Conservation (phyloP, 2,888 invertebrate species). For the Agrypnus murinus region DNA sequence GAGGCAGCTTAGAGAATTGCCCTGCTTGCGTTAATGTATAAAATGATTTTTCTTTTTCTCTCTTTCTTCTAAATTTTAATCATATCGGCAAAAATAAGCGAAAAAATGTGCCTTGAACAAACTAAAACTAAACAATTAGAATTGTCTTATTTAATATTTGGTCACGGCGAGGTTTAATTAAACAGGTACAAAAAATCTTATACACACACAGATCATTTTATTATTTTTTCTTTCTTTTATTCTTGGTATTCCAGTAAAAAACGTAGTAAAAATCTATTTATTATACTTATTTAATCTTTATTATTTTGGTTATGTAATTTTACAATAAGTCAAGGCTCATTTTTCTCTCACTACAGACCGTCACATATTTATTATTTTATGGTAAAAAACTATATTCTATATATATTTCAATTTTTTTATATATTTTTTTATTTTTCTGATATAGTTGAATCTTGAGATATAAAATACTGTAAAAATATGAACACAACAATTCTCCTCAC, state of each 20-base stretch:
- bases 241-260: no score
- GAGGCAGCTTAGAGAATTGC: conserved; percentile 67
- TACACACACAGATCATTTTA: conserved; percentile 13
- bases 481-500: conserved; percentile 72
- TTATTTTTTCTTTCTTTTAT: conserved; percentile 8
- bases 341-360: conserved; percentile 53
- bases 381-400: conserved; percentile 51
- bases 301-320: conserved; percentile 1
- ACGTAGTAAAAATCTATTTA: no score
- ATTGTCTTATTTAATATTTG: conserved; percentile 65
- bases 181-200: conserved; percentile 65
- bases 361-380: conserved; percentile 11
- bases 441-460: conserved; percentile 69
- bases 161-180: conserved; percentile 68
- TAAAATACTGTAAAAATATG: conserved; percentile 72
- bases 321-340: conserved; percentile 48
- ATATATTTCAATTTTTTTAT: conserved; percentile 62
- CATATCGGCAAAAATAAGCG: conserved; percentile 49
- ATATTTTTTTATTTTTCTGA: conserved; percentile 61
- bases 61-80: conserved; percentile 24
- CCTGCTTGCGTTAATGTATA: conserved; percentile 68
- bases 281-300: not conserved
- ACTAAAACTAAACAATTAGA: conserved; percentile 52
- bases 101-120: conserved; percentile 59
- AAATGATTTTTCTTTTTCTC: no score